Evolutionary conservation across 2,888 invertebrate species (phyloP), one percentile per base, ranked within the genome.

Genomic region (Corbicula japonica): DNA sequence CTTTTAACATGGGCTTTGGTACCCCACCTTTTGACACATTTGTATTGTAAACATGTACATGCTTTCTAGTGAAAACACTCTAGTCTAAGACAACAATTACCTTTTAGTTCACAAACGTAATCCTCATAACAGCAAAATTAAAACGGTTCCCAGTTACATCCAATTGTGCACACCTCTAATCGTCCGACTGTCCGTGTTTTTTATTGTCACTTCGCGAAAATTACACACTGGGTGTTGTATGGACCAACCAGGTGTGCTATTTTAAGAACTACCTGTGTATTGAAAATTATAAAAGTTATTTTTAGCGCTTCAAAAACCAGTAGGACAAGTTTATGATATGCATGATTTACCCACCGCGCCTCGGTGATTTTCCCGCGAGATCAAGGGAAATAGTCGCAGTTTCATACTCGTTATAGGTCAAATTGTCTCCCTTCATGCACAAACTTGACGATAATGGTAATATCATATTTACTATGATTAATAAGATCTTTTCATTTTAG

Each of bases 261-360:
- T 65, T 76, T 73, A 78, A 83, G 70, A 61, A 35, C 21, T 62
- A 76, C 66, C 80, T 74, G 76, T 77, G 83, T 83, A 78, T 83
- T 83, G 78, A 75, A 74, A 73, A 68, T 68, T 63, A 54, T 41
- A 18, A 32, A 18, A 38, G 52, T 60, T 83, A 83, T 77, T 69
- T 83, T 62, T 83, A 83, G 76, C 32, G 58, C 46, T 28, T 66
- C 58, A 48, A 65, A 80, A 83, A 80, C 83, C 80, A 58, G 83
- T 76, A 66, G 23, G 76, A 80, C 83, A 58, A 76, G 79, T 83
- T 83, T 28, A 35, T 60, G 62, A 15, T 30, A 70, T 63, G 78
- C 76, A 61, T 71, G 61, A 50, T 18, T 72, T 26, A 32, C 8
- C 34, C n/a, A 44, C 35, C 73, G 58, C 79, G 79, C 83, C 28